A percentile compares a stretch with the other conserved stretches of the same genome.
Evolutionary conservation across 2,797 vertebrate genomes (phyloP).

Genomic region (Strix occidentalis): DNA sequence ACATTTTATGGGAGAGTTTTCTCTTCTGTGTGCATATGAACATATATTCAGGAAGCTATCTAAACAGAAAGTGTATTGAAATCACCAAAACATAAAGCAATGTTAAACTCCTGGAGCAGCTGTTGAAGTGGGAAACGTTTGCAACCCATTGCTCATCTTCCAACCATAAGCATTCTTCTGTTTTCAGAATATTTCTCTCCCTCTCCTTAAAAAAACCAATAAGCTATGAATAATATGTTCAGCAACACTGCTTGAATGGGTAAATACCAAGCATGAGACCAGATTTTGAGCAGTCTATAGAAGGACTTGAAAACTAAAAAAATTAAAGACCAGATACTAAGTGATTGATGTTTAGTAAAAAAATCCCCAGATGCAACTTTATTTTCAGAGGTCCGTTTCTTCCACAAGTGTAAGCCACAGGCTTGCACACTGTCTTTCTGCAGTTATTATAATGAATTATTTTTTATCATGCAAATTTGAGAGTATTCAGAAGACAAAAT

Average conservation of each 20-base stretch:
- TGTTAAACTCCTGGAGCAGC: background rate
- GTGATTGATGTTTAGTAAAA: background rate
- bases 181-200: background rate
- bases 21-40: background rate
- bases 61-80: conserved; percentile 5
- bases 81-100: background rate
- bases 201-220: background rate
- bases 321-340: background rate
- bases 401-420: background rate
- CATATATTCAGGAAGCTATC: background rate
- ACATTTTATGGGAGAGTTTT: background rate
- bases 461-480: background rate
- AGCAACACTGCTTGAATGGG: background rate
- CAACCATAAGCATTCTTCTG: background rate
- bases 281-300: background rate
- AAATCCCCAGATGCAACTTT: background rate
- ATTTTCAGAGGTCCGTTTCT: background rate
- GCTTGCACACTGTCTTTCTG: background rate
- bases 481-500: background rate
- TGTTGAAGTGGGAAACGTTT: conserved; percentile 4
- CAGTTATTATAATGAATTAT: background rate
- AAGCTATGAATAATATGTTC: background rate
- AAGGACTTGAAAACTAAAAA: background rate
- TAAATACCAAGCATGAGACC: background rate
- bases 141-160: background rate